These are phyloP conservation scores for Drosophila biarmipes DNA, from an alignment of 1,140 invertebrate species.

Conservation along the genomic window DNA sequence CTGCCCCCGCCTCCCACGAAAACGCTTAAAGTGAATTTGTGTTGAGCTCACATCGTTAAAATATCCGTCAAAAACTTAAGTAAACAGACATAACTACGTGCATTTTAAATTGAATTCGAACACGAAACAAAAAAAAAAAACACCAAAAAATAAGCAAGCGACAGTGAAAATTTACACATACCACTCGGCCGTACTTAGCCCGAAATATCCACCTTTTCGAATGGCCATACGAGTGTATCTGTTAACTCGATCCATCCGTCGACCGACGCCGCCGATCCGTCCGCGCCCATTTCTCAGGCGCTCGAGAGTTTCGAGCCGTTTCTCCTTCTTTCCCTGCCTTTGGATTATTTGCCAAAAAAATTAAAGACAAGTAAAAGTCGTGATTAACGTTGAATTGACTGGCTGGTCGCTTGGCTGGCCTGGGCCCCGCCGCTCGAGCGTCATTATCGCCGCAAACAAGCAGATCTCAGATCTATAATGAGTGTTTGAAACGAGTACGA, in stretches of 20 bases:
- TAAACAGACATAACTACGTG: slow-evolving; percentile 84
- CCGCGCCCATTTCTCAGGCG: slow-evolving; percentile 68
- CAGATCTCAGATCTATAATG: slow-evolving; percentile 40
- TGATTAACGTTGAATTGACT: slow-evolving; percentile 81
- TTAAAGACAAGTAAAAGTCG: slow-evolving; percentile 84
- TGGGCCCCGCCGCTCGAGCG: slow-evolving; percentile 38
- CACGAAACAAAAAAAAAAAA: slow-evolving; percentile 58
- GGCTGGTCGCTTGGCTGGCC: neutral
- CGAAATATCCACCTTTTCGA: slow-evolving; percentile 27
- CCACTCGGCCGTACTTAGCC: slow-evolving; percentile 52
- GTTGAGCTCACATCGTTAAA: slow-evolving; percentile 84
- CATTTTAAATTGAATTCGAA: slow-evolving; percentile 83
- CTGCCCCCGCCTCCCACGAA: slow-evolving; percentile 35
- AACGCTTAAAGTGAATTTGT: slow-evolving; percentile 84
- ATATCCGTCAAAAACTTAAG: slow-evolving; percentile 84
- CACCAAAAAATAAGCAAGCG: slow-evolving; percentile 63
- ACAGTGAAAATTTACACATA: slow-evolving; percentile 81
- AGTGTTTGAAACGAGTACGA: slow-evolving; percentile 54
- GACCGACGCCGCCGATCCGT: slow-evolving; percentile 44
- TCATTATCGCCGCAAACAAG: slow-evolving; percentile 78
- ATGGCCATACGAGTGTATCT: slow-evolving; percentile 24
- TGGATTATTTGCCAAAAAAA: slow-evolving; percentile 81
- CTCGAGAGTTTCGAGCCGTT: slow-evolving; percentile 44
- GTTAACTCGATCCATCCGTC: slow-evolving; percentile 67
- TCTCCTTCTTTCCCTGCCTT: slow-evolving; percentile 32